Conservation (phyloP, 1,140 invertebrate species). For the Eciton burchellii region DNA sequence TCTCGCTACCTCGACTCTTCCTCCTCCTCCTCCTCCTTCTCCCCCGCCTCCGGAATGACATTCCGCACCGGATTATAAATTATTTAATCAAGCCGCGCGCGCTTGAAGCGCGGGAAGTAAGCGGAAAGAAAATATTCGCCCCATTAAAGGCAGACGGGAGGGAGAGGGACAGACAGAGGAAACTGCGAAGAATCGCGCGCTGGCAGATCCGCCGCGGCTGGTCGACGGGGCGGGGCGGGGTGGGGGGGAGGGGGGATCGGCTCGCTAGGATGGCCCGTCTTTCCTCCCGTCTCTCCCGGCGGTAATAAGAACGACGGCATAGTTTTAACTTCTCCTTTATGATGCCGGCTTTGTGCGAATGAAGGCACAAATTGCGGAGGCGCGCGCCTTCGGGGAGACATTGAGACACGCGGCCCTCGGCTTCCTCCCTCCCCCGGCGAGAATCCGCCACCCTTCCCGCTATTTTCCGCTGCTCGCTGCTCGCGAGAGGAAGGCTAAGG, state of each 20-base stretch:
- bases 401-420: constrained; percentile 82
- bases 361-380: constrained; percentile 85
- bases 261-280: too few species aligned
- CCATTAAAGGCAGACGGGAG: constrained; percentile 72
- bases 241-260: too few species aligned
- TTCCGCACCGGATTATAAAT: constrained; percentile 82
- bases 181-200: constrained; percentile 22
- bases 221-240: constrained; percentile 53
- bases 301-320: constrained; percentile 86
- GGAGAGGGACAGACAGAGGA: constrained; percentile 40
- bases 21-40: constrained; percentile 19
- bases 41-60: constrained; percentile 73
- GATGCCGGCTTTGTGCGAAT: constrained; percentile 84
- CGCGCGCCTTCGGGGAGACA: constrained; percentile 85
- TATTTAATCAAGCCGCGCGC: constrained; percentile 81
- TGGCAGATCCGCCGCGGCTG: constrained; percentile 33
- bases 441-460: constrained; percentile 42
- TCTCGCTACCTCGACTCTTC: not conserved
- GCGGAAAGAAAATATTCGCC: constrained; percentile 84
- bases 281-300: constrained; percentile 60
- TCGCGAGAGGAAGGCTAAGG: not conserved
- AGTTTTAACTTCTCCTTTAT: constrained; percentile 87
- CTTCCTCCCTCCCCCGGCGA: constrained; percentile 68
- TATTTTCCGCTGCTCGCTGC: constrained; percentile 32
- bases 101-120: constrained; percentile 57